Conservation (phyloP, 2,113 vertebrate genomes). For the Choloepus hoffmanni region DNA sequence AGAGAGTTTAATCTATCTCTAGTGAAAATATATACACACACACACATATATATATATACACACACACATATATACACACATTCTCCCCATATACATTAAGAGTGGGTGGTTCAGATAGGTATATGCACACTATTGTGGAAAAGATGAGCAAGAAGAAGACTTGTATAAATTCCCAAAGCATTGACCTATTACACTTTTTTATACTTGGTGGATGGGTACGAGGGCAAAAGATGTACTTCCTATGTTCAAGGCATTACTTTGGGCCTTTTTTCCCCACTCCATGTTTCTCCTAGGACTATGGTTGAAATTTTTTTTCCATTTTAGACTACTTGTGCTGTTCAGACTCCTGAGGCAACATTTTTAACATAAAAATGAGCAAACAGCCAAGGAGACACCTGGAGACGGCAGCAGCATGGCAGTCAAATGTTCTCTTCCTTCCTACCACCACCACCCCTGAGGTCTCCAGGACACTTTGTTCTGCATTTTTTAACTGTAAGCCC, state of each 20-base stretch:
- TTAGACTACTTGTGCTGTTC: background rate
- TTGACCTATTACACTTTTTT: background rate
- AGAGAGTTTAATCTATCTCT: background rate
- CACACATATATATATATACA: no score
- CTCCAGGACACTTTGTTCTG: background rate
- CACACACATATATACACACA: no score
- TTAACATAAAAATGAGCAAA: background rate
- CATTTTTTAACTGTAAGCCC: background rate
- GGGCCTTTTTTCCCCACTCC: background rate
- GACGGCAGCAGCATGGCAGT: background rate
- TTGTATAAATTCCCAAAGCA: background rate
- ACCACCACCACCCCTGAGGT: background rate
- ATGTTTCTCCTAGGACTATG: background rate
- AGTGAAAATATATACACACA: background rate
- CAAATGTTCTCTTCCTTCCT: background rate
- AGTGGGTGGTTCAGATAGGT: background rate
- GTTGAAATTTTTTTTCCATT: background rate
- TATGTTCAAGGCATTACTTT: background rate
- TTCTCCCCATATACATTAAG: background rate
- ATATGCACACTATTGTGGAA: background rate
- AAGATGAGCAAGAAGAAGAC: background rate
- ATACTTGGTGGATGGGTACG: background rate
- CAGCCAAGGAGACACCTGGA: background rate
- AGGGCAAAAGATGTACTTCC: background rate
- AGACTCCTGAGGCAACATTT: background rate